phyloP scores from a whole-genome alignment of 2,797 vertebrate species.

The Crenichthys baileyi region DNA sequence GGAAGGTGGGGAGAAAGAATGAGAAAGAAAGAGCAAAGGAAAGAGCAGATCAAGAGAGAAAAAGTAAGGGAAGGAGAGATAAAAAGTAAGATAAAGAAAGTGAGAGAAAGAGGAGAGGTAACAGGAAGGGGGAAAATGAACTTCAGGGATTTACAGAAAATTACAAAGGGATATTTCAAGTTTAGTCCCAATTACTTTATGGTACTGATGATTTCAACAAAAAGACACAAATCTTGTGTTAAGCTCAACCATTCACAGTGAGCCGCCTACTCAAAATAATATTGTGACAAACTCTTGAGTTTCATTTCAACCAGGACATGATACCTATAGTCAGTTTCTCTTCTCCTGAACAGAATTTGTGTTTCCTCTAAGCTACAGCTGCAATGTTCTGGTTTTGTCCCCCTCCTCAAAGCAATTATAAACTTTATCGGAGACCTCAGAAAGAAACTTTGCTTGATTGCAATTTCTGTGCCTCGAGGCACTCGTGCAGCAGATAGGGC shows the following conservation, averaged over 20 bases:
- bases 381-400: not conserved
- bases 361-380: not conserved
- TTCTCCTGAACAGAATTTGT: constrained; percentile 19
- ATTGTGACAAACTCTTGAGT: constrained; percentile 80
- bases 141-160: constrained; percentile 82
- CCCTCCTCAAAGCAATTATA: constrained; percentile 12
- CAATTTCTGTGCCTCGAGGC: constrained; percentile 50
- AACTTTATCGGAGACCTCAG: constrained; percentile 38
- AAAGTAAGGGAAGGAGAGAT: constrained; percentile 29
- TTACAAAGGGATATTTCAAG: constrained; percentile 82
- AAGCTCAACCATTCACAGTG: constrained; percentile 77
- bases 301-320: constrained; percentile 74
- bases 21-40: constrained; percentile 30
- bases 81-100: constrained; percentile 44
- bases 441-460: constrained; percentile 55
- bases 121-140: constrained; percentile 81
- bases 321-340: constrained; percentile 76
- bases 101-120: constrained; percentile 71
- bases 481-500: constrained; percentile 42
- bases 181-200: constrained; percentile 79
- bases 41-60: constrained; percentile 15
- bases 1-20: constrained; percentile 15
- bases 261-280: constrained; percentile 75
- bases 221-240: constrained; percentile 79
- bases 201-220: constrained; percentile 78